Evolutionary conservation across 2,888 invertebrate genomes (phyloP).

Genomic region (Carabus problematicus): DNA sequence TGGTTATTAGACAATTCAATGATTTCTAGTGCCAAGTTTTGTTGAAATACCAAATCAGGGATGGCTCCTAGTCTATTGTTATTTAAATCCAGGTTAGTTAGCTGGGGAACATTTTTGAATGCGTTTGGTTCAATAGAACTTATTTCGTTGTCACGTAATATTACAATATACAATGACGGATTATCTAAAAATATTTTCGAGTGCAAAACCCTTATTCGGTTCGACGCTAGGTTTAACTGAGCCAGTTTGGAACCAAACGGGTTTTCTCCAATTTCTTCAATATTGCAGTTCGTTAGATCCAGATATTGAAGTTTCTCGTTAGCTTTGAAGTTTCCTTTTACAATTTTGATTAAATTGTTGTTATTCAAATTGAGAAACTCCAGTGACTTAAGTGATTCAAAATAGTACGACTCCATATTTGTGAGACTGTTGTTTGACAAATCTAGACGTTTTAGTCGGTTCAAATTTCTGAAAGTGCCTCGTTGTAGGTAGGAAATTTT

Average conservation of each 20-base stretch:
- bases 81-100: conserved; percentile 20
- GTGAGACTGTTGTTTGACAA: conserved; percentile 34
- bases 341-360: conserved; percentile 36
- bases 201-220: conserved; percentile 19
- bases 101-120: conserved; percentile 16
- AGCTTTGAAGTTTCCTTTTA: conserved; percentile 23
- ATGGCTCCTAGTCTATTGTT: conserved; percentile 27
- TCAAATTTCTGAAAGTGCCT: conserved; percentile 24
- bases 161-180: neutral
- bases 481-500: conserved; percentile 20
- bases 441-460: conserved; percentile 30
- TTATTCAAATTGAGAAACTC: conserved; percentile 25
- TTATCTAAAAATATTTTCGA: conserved; percentile 25
- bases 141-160: conserved; percentile 21
- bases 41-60: conserved; percentile 25
- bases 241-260: conserved; percentile 22
- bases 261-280: conserved; percentile 27
- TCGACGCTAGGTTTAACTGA: conserved; percentile 14
- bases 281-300: conserved; percentile 29
- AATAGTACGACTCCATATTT: conserved; percentile 37
- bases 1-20: conserved; percentile 30
- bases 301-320: conserved; percentile 17
- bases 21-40: conserved; percentile 10
- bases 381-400: conserved; percentile 29
- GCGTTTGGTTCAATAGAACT: conserved; percentile 12